phyloP scores from a whole-genome alignment of 2,113 vertebrate genomes.

The Hemiscyllium ocellatum region DNA sequence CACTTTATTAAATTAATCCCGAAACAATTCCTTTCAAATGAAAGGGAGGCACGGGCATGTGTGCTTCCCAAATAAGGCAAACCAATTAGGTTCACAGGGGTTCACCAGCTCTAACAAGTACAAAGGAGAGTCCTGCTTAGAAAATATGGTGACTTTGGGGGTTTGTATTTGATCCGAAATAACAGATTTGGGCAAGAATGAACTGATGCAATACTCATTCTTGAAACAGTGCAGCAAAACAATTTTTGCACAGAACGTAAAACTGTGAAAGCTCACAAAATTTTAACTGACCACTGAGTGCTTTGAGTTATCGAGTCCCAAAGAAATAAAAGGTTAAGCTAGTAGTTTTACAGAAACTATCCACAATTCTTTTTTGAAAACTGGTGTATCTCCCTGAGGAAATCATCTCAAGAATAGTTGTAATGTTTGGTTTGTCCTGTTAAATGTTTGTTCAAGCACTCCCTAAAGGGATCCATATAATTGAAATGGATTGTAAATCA shows the following conservation, averaged over 20 bases:
- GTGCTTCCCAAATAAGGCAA: not conserved
- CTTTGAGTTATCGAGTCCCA: not conserved
- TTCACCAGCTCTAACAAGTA: not conserved
- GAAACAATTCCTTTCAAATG: not conserved
- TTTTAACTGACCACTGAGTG: not conserved
- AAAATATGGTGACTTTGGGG: not conserved
- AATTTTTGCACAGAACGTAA: not conserved
- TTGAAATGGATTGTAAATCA: conserved; percentile 11
- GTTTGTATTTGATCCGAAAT: not conserved
- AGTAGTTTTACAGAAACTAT: not conserved
- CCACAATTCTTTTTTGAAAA: not conserved
- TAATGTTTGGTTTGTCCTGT: not conserved
- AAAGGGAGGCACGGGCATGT: not conserved
- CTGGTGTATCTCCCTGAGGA: not conserved
- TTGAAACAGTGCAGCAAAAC: not conserved
- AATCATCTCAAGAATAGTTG: not conserved
- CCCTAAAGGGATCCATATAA: not conserved
- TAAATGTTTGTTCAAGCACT: not conserved
- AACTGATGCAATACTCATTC: not conserved
- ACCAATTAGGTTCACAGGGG: not conserved
- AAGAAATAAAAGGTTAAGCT: not conserved
- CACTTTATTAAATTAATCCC: not conserved
- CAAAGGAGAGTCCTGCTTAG: not conserved
- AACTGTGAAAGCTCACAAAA: not conserved
- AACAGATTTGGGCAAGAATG: not conserved